Evolutionary conservation across 2,888 invertebrate genomes (phyloP).

Genomic region (Temnothorax ravouxi): DNA sequence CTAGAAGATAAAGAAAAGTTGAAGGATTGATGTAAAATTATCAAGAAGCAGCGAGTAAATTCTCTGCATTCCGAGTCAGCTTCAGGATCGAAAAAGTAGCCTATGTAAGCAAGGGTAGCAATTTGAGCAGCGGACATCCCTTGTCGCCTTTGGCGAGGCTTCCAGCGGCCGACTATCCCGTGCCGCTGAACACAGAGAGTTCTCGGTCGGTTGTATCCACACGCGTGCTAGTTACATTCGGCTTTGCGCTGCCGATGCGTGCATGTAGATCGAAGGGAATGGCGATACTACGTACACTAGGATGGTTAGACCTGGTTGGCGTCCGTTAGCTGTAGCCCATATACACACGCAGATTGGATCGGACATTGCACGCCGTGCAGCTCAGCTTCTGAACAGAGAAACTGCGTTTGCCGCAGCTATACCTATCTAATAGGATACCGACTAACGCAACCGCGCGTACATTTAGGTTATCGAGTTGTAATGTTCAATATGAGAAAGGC

Average conservation of each 20-base stretch:
- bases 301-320: constrained; percentile 64
- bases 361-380: constrained; percentile 79
- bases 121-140: constrained; percentile 71
- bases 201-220: constrained; percentile 73
- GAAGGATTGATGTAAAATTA: not conserved
- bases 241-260: constrained; percentile 71
- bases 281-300: constrained; percentile 66
- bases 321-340: constrained; percentile 73
- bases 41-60: not conserved
- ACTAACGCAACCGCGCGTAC: constrained; percentile 72
- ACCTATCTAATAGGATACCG: constrained; percentile 74
- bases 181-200: constrained; percentile 64
- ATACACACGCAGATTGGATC: constrained; percentile 78
- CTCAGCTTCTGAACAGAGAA: constrained; percentile 79
- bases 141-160: constrained; percentile 76
- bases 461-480: constrained; percentile 77
- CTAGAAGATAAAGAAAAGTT: not conserved
- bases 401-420: constrained; percentile 70
- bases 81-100: constrained; percentile 26
- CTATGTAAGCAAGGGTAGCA: constrained; percentile 61
- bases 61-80: not conserved
- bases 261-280: constrained; percentile 71
- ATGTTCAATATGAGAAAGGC: constrained; percentile 73
- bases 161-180: constrained; percentile 54
- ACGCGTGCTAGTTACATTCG: constrained; percentile 71